phyloP scores from a whole-genome alignment of 1,140 invertebrate genomes.

The Leptestheria dahalacensis region DNA sequence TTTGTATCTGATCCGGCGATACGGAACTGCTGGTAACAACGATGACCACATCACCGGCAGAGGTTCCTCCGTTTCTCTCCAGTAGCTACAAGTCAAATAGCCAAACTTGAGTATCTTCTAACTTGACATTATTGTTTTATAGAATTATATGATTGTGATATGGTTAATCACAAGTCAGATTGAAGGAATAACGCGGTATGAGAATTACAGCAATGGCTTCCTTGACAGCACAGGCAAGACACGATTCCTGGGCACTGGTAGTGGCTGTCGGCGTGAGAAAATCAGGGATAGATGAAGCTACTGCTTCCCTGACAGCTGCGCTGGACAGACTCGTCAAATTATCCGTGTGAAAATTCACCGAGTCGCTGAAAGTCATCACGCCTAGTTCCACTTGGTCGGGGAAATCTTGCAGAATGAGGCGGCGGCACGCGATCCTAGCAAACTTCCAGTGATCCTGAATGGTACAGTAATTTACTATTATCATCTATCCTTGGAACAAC shows the following conservation, averaged over 20 bases:
- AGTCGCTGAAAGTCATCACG: constrained; percentile 22
- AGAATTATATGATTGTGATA: no score
- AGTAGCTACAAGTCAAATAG: constrained; percentile 29
- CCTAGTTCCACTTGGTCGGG: constrained; percentile 34
- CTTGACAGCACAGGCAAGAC: constrained; percentile 34
- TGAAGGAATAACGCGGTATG: no score
- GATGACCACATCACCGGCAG: constrained; percentile 37
- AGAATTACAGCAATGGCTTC: constrained; percentile 34
- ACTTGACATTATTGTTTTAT: no score
- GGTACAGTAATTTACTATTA: no score
- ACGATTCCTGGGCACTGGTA: constrained; percentile 21
- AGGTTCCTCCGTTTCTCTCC: constrained; percentile 26
- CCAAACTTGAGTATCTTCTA: no score
- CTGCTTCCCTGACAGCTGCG: constrained; percentile 26
- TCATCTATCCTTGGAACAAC: no score
- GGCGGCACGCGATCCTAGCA: constrained; percentile 36
- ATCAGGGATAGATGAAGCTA: constrained; percentile 35
- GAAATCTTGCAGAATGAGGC: constrained; percentile 37
- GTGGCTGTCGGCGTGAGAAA: constrained; percentile 29
- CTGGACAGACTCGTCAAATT: constrained; percentile 20
- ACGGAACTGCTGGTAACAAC: constrained; percentile 27
- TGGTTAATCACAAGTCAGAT: no score
- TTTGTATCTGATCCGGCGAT: constrained; percentile 6
- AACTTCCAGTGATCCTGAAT: constrained; percentile 40
- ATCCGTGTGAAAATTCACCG: constrained; percentile 28